A percentile compares a stretch with the other conserved stretches of the same genome.
These are phyloP conservation scores for Tachysurus vachellii DNA, from an alignment of 2,113 vertebrate genomes.

Conservation along the genomic window DNA sequence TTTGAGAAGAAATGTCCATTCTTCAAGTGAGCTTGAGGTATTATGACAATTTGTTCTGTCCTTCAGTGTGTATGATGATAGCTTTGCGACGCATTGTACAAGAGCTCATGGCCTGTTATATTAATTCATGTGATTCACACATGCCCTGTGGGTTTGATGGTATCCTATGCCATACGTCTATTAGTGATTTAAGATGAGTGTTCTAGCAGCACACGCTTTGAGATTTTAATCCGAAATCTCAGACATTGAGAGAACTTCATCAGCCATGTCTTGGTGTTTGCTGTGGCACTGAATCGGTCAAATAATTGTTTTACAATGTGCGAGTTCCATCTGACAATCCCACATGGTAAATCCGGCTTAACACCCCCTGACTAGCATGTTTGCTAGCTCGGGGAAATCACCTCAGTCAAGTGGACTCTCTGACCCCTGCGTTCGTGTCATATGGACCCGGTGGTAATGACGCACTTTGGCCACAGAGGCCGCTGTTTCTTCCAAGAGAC, in stretches of 20 bases:
- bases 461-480: neutral
- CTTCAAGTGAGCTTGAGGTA: neutral
- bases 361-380: neutral
- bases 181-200: neutral
- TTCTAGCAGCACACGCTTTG: neutral
- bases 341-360: neutral
- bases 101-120: neutral
- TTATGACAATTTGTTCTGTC: neutral
- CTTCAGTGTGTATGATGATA: neutral
- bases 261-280: neutral
- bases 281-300: too few species aligned
- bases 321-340: neutral
- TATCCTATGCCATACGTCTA: neutral
- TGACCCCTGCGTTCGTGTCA: neutral
- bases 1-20: neutral
- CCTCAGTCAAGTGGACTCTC: conserved; percentile 1
- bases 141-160: neutral
- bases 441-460: neutral
- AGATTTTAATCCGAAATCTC: neutral
- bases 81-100: neutral
- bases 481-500: neutral
- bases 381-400: neutral
- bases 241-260: neutral
- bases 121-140: neutral
- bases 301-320: neutral